Evolutionary conservation across 1,140 invertebrate species (phyloP).

Genomic region (Zaprionus ghesquierei): DNA sequence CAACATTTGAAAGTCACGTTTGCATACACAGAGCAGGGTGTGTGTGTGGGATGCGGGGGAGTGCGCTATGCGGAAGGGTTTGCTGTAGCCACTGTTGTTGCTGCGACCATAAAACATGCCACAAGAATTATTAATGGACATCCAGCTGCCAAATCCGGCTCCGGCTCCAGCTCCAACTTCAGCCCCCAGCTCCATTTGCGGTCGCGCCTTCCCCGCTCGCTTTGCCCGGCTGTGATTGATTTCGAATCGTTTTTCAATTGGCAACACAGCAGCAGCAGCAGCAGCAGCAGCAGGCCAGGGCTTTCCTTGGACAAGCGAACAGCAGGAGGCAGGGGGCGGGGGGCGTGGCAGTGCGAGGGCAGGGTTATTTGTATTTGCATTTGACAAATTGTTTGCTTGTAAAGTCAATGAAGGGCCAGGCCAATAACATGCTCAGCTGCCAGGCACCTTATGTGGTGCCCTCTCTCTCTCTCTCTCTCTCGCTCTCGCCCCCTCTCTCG

Average conservation of each 20-base stretch:
- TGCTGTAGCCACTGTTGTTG: conserved; percentile 21
- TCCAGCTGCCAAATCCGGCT: conserved; percentile 39
- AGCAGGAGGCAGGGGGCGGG: background rate
- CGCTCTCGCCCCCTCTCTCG: background rate
- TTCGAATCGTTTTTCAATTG: conserved; percentile 82
- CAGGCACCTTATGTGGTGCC: background rate
- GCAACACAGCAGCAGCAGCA: too few species aligned
- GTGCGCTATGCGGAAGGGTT: conserved; percentile 36
- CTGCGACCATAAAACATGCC: conserved; percentile 68
- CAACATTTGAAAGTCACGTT: conserved; percentile 78
- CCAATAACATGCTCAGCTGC: conserved; percentile 46
- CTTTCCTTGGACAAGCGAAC: background rate
- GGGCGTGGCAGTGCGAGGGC: conserved; percentile 18
- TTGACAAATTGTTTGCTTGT: conserved; percentile 81
- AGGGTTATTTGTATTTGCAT: conserved; percentile 80
- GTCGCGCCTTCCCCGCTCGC: background rate
- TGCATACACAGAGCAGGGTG: conserved; percentile 41
- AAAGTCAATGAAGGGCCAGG: conserved; percentile 60
- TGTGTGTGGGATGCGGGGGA: background rate
- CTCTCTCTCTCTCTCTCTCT: background rate
- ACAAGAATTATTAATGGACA: conserved; percentile 80
- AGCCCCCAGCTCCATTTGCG: background rate
- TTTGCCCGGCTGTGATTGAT: conserved; percentile 71
- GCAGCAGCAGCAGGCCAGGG: conserved; percentile 10
- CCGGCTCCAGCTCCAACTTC: conserved; percentile 10